These are phyloP conservation scores for Orussus abietinus DNA, from an alignment of 1,140 invertebrate genomes.

Conservation along the genomic window DNA sequence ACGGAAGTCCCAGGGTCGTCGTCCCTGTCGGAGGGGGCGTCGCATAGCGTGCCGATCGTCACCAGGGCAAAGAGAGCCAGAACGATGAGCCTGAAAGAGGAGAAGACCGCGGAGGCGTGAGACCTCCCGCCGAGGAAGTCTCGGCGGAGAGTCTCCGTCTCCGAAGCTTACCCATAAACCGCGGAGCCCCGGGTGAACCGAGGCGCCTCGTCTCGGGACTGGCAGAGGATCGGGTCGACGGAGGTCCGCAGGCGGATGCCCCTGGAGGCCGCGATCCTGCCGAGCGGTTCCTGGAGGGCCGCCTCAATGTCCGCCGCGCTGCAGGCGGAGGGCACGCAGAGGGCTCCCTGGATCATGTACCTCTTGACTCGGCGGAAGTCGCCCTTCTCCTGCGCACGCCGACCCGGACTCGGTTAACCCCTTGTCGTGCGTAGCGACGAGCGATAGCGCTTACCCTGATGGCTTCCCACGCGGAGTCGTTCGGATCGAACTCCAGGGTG, in stretches of 20 bases:
- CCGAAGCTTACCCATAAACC: slow-evolving; percentile 19
- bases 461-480: slow-evolving; percentile 33
- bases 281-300: slow-evolving; percentile 19
- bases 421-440: neutral
- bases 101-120: slow-evolving; percentile 2
- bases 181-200: slow-evolving; percentile 14
- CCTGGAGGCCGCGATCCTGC: slow-evolving; percentile 15
- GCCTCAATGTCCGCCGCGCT: slow-evolving; percentile 24
- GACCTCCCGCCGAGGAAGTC: neutral
- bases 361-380: slow-evolving; percentile 26
- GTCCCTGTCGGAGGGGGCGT: slow-evolving; percentile 15
- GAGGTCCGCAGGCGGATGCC: slow-evolving; percentile 20
- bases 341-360: slow-evolving; percentile 33
- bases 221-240: slow-evolving; percentile 26
- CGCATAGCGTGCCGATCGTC: slow-evolving; percentile 27
- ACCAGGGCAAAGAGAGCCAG: slow-evolving; percentile 19
- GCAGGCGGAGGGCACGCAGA: slow-evolving; percentile 43
- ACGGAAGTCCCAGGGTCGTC: slow-evolving; percentile 12
- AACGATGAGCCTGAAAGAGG: slow-evolving; percentile 19
- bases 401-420: too few species aligned
- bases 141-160: slow-evolving; percentile 1
- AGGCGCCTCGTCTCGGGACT: slow-evolving; percentile 20
- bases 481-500: slow-evolving; percentile 31
- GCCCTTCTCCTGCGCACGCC: slow-evolving; percentile 30
- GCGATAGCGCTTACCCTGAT: slow-evolving; percentile 31